These are phyloP conservation scores for Lepidurus packardi DNA, from an alignment of 1,140 invertebrate species.

Conservation along the genomic window DNA sequence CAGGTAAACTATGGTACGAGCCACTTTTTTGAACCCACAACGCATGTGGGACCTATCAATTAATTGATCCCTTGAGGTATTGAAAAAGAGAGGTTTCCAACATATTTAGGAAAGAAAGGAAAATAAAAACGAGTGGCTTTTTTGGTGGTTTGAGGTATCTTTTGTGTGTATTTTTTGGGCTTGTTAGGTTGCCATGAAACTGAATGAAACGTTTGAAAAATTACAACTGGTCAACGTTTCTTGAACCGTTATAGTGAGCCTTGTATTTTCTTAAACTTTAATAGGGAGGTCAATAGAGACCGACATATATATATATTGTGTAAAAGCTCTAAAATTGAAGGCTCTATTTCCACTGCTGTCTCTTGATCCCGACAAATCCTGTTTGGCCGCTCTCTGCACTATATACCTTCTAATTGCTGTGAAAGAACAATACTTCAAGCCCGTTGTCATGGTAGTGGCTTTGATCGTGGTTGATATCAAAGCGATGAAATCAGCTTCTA, in stretches of 20 bases:
- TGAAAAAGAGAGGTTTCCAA: no score
- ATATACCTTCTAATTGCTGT: not conserved
- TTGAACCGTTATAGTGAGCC: not conserved
- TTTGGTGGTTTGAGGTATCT: not conserved
- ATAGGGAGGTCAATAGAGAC: not conserved
- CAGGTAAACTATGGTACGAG: not conserved
- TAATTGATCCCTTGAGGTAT: no score
- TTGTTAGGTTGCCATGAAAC: constrained; percentile 11
- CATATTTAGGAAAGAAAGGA: no score
- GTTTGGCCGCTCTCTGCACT: not conserved
- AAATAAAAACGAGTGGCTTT: not conserved
- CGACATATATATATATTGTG: not conserved
- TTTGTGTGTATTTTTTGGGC: not conserved
- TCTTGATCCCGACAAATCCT: not conserved
- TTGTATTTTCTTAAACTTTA: not conserved
- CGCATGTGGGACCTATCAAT: no score
- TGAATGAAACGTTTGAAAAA: not conserved
- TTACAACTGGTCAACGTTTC: not conserved
- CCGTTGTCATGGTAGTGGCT: constrained; percentile 9
- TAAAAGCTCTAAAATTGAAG: not conserved
- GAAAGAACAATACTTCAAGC: not conserved
- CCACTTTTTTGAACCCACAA: no score
- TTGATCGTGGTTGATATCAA: constrained; percentile 22
- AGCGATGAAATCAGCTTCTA: constrained; percentile 11
- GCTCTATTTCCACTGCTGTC: not conserved